phyloP scores from a whole-genome alignment of 2,888 invertebrate genomes.

The Choristoneura rosaceana region DNA sequence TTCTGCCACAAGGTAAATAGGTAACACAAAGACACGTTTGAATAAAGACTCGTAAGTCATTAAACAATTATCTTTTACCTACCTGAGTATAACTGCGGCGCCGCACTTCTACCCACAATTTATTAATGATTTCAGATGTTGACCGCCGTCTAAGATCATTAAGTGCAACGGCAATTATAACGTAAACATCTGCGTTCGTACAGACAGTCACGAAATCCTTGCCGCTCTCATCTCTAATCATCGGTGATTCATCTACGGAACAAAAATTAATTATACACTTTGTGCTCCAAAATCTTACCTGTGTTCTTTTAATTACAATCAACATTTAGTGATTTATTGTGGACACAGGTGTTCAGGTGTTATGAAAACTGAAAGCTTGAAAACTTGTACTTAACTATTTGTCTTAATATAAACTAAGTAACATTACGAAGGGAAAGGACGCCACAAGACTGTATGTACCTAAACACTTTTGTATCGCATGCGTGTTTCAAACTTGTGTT shows the following conservation, averaged over 20 bases:
- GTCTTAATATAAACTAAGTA: neutral
- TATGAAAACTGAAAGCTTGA: constrained; percentile 57
- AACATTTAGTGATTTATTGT: constrained; percentile 75
- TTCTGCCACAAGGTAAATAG: neutral
- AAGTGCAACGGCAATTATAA: constrained; percentile 75
- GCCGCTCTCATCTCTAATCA: constrained; percentile 71
- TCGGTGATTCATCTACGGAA: constrained; percentile 80
- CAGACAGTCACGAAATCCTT: constrained; percentile 66
- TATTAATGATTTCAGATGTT: constrained; percentile 43
- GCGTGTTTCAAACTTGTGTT: constrained; percentile 48
- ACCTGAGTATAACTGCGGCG: constrained; percentile 28
- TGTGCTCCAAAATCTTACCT: constrained; percentile 74
- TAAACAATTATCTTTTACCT: constrained; percentile 35
- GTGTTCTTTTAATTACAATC: constrained; percentile 80
- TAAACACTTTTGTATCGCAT: constrained; percentile 23
- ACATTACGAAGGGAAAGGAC: no score
- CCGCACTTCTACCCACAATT: constrained; percentile 26
- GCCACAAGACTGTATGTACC: neutral
- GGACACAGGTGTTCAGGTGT: constrained; percentile 70
- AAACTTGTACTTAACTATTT: constrained; percentile 12
- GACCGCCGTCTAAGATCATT: constrained; percentile 73
- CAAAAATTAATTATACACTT: constrained; percentile 81
- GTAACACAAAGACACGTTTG: neutral
- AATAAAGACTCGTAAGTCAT: constrained; percentile 5
- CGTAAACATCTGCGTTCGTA: constrained; percentile 77